Evolutionary conservation across 1,140 invertebrate species (phyloP), one percentile per base, ranked within the genome.

Genomic region (Charaxes varanes): DNA sequence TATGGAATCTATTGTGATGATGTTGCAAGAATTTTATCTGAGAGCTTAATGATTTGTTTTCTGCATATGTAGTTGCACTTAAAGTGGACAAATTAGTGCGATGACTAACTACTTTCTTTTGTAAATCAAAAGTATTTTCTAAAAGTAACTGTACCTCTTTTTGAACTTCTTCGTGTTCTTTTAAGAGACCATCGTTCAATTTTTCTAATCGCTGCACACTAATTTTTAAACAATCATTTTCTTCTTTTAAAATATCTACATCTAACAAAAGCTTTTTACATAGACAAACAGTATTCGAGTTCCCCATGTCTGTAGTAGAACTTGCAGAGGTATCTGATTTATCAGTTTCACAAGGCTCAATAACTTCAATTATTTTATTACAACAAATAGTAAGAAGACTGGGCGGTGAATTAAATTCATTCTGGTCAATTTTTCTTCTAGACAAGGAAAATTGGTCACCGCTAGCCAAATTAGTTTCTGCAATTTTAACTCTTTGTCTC

Each of bases 51-150:
- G 62, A 65, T 45, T 64, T 78, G 38, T 81, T 83, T 53, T 83
- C 79, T 0, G 79, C 79, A 32, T 73, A 79, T 7, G 77, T 81
- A 11, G 72, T 83, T 5, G 79, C 79, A 4, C 72, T 83, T 36
- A 83, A 52, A n/a, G 76, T 83, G n/a, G 74, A 78, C 21, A 83
- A 42, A 53, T 76, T 77, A 8, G 79, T 81, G 58, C 53, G 67
- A 41, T 83, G 79, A 37, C 62, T 78, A 7, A 56, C 8, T 26
- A 83, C 53, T 61, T 60, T 73, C 49, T 79, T 83, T 49, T 79
- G 70, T 31, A 83, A 60, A 36, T 80, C 74, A 24, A 51, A 30
- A 2, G 62, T 49, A 41, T 59, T 60, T 46, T 64, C 58, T 35
- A 76, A 12, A 26, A 83, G 57, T 15, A 51, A 54, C 11, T 61